Percentiles rank a stretch among this genome's conserved stretches.
Conservation (phyloP, 2,113 vertebrate species). For the Dasypus novemcinctus region DNA sequence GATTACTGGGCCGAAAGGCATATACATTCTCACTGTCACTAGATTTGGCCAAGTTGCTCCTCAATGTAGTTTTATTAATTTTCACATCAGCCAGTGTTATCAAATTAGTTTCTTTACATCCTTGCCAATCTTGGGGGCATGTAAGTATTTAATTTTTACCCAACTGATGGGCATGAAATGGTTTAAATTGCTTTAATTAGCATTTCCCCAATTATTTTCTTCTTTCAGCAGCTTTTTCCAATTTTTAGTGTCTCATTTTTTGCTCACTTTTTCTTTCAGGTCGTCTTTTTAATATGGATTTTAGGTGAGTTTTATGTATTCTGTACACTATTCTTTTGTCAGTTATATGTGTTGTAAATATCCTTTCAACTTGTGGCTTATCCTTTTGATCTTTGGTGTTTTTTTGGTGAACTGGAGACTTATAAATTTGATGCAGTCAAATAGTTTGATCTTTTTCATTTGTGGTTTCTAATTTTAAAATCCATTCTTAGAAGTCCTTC, state of each 20-base stretch:
- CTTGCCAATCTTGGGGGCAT: neutral
- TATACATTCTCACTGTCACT: neutral
- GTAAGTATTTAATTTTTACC: neutral
- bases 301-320: neutral
- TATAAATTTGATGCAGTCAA: neutral
- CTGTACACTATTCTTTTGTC: neutral
- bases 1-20: neutral
- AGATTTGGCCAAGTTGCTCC: neutral
- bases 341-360: neutral
- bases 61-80: neutral
- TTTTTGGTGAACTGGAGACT: neutral
- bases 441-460: slow-evolving; percentile 23
- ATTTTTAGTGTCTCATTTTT: neutral
- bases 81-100: neutral
- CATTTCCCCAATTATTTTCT: neutral
- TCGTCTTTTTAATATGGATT: neutral
- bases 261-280: neutral
- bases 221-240: neutral
- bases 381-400: neutral
- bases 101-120: neutral
- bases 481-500: neutral
- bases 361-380: neutral
- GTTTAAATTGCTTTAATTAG: neutral
- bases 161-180: neutral
- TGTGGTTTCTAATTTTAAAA: neutral